Conservation (phyloP, 2,797 vertebrate species). For the Carapus acus region DNA sequence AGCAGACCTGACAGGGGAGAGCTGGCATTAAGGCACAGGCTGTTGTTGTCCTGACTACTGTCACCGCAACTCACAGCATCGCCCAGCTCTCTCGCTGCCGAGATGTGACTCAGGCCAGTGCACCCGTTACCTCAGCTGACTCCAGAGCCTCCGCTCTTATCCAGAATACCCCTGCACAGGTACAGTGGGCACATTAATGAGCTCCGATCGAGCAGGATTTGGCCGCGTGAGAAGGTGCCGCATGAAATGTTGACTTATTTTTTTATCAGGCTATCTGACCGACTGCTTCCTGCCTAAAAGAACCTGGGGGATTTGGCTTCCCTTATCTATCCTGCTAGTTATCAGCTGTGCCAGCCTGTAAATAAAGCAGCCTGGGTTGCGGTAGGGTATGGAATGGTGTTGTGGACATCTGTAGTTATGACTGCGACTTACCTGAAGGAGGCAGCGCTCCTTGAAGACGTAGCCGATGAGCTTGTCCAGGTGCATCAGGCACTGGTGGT, state of each 20-base stretch:
- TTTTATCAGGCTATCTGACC: slow-evolving; percentile 16
- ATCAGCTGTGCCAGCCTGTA: slow-evolving; percentile 42
- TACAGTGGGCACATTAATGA: slow-evolving; percentile 56
- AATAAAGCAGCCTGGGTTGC: slow-evolving; percentile 33
- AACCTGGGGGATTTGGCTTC: slow-evolving; percentile 22
- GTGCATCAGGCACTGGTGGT: slow-evolving; percentile 98
- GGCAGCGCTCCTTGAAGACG: slow-evolving; percentile 89
- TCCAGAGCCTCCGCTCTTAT: slow-evolving; percentile 41
- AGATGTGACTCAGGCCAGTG: slow-evolving; percentile 50
- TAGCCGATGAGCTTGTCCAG: slow-evolving; percentile 94
- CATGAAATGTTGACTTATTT: slow-evolving; percentile 34
- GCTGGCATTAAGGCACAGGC: slow-evolving; percentile 53
- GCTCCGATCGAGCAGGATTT: slow-evolving; percentile 37
- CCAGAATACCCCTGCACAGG: slow-evolving; percentile 50
- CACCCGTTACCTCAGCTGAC: slow-evolving; percentile 55
- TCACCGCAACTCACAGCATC: slow-evolving; percentile 52
- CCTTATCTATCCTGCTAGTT: slow-evolving; percentile 36
- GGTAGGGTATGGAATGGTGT: slow-evolving; percentile 3
- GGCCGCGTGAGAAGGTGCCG: slow-evolving; percentile 23
- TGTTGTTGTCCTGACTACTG: slow-evolving; percentile 64
- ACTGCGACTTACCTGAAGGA: slow-evolving; percentile 83
- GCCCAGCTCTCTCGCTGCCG: slow-evolving; percentile 25
- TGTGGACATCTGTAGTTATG: slow-evolving; percentile 7
- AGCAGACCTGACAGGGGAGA: slow-evolving; percentile 50
- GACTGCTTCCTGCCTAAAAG: slow-evolving; percentile 15